phyloP scores from a whole-genome alignment of 1,140 invertebrate species.

The Pemphigus obesinymphae region DNA sequence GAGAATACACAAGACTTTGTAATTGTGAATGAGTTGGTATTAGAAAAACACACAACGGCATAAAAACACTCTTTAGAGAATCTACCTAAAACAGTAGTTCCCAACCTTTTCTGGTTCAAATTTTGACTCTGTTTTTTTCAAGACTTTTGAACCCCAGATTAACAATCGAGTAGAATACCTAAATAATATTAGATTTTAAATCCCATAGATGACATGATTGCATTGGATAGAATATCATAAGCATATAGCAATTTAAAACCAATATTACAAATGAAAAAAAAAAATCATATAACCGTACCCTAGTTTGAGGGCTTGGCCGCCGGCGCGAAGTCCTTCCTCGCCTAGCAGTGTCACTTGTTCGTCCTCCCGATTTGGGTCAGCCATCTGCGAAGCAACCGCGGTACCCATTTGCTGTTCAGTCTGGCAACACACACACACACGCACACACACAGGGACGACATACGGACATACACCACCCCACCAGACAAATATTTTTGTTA shows the following conservation, averaged over 20 bases:
- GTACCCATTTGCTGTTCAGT: constrained; percentile 57
- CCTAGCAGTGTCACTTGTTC: constrained; percentile 89
- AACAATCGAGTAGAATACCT: constrained; percentile 34
- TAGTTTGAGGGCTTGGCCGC: constrained; percentile 82
- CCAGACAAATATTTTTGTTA: constrained; percentile 37
- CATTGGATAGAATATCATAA: constrained; percentile 31
- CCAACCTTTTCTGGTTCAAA: constrained; percentile 35
- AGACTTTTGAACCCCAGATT: constrained; percentile 23
- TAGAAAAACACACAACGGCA: not conserved
- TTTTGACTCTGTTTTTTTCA: constrained; percentile 27
- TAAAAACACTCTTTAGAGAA: constrained; percentile 16
- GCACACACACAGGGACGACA: constrained; percentile 46
- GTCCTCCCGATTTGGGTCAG: constrained; percentile 84
- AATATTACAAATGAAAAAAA: constrained; percentile 19
- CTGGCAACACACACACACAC: constrained; percentile 56
- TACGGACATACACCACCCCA: constrained; percentile 38
- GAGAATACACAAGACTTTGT: not conserved
- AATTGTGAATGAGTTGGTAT: not conserved
- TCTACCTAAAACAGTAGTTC: constrained; percentile 39
- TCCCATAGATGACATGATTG: constrained; percentile 24
- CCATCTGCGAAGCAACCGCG: constrained; percentile 64
- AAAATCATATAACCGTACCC: constrained; percentile 63
- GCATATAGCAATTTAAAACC: constrained; percentile 26
- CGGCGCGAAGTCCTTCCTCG: constrained; percentile 85
- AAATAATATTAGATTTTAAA: constrained; percentile 28